Evolutionary conservation across 2,113 vertebrate genomes (phyloP).

Genomic region (Regulus satrapa): DNA sequence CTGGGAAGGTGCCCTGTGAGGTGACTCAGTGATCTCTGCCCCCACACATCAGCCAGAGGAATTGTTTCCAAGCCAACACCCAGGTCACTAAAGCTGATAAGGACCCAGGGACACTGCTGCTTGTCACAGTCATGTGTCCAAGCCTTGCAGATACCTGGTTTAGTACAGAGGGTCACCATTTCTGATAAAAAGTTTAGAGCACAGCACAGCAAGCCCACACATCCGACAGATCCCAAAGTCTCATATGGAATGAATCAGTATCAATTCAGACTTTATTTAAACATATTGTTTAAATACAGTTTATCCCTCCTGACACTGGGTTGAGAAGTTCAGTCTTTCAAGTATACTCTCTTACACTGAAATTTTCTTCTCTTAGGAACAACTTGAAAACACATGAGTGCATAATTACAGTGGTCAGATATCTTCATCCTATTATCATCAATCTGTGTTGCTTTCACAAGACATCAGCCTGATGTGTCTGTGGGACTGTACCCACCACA

Average conservation of each 20-base stretch:
- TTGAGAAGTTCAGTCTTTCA: constrained; percentile 61
- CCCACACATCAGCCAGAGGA: background rate
- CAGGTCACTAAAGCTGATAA: background rate
- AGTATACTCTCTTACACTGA: background rate
- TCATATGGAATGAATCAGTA: constrained; percentile 63
- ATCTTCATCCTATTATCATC: background rate
- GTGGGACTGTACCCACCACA: background rate
- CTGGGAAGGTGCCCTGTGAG: accelerated
- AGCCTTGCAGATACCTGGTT: background rate
- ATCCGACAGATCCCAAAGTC: background rate
- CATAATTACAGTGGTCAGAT: background rate
- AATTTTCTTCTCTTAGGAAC: background rate
- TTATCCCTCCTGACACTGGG: constrained; percentile 46
- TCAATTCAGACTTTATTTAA: constrained; percentile 55
- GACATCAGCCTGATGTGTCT: background rate
- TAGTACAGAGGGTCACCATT: background rate
- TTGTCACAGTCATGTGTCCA: background rate
- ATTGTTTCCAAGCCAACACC: background rate
- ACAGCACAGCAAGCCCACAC: background rate
- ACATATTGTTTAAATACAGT: constrained; percentile 64
- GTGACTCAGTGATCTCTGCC: background rate
- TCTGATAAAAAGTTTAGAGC: background rate
- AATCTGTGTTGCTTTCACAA: background rate
- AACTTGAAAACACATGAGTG: background rate
- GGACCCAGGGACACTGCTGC: background rate